Evolutionary conservation across 2,113 vertebrate species (phyloP).

Genomic region (Rhabdornis inornatus): DNA sequence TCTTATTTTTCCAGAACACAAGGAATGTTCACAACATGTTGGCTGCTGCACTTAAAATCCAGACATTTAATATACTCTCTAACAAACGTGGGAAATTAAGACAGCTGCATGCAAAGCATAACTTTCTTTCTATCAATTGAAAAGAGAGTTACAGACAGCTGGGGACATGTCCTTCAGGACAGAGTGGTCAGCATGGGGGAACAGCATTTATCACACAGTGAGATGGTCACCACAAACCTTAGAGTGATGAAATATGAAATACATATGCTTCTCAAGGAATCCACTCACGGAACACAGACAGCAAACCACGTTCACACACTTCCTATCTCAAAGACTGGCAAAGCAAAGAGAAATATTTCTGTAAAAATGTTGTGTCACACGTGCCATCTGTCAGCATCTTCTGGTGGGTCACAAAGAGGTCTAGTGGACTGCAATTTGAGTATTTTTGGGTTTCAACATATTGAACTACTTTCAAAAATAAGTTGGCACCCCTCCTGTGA

Average conservation of each 20-base stretch:
- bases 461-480: neutral
- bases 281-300: neutral
- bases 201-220: neutral
- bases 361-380: neutral
- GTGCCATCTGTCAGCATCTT: neutral
- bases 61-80: neutral
- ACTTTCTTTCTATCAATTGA: neutral
- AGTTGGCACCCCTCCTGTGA: neutral
- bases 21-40: neutral
- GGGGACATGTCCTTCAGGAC: neutral
- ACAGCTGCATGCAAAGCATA: neutral
- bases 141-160: neutral
- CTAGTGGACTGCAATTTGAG: neutral
- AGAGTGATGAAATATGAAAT: neutral
- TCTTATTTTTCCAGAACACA: neutral
- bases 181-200: neutral
- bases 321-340: neutral
- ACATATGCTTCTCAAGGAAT: neutral
- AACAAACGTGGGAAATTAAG: neutral
- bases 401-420: neutral
- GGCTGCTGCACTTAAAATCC: neutral
- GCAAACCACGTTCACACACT: neutral
- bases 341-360: slow-evolving; percentile 18
- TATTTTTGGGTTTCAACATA: neutral
- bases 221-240: neutral